These are phyloP conservation scores for Melanitta fusca DNA, from an alignment of 2,797 vertebrate genomes.

Conservation along the genomic window DNA sequence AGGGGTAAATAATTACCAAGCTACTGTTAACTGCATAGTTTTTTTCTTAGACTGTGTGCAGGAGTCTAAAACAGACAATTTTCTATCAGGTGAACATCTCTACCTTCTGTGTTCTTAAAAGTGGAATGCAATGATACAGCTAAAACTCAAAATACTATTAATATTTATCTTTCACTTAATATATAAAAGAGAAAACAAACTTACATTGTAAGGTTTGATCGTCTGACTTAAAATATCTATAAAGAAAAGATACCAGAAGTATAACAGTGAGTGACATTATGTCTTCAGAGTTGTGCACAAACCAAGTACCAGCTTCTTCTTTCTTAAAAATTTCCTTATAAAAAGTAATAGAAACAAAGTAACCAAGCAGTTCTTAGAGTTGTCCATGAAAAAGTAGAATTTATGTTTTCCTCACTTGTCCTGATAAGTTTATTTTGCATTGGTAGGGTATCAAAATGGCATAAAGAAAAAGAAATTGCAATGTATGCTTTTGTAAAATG, in stretches of 20 bases:
- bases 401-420: background rate
- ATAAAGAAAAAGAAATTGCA: background rate
- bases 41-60: background rate
- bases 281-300: background rate
- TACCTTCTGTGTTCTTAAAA: background rate
- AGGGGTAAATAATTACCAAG: background rate
- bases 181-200: conserved; percentile 58
- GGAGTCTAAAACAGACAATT: background rate
- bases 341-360: background rate
- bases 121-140: background rate
- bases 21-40: background rate
- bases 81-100: background rate
- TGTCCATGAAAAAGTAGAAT: background rate
- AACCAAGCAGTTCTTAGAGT: background rate
- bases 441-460: too few species aligned
- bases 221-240: conserved; percentile 93
- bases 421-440: background rate
- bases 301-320: background rate
- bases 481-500: background rate
- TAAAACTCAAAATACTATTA: background rate
- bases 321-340: background rate
- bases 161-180: background rate
- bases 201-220: conserved; percentile 94
- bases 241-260: background rate
- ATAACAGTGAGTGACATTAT: background rate